Conservation (phyloP, 2,113 vertebrate genomes). For the Oreochromis spilurus region DNA sequence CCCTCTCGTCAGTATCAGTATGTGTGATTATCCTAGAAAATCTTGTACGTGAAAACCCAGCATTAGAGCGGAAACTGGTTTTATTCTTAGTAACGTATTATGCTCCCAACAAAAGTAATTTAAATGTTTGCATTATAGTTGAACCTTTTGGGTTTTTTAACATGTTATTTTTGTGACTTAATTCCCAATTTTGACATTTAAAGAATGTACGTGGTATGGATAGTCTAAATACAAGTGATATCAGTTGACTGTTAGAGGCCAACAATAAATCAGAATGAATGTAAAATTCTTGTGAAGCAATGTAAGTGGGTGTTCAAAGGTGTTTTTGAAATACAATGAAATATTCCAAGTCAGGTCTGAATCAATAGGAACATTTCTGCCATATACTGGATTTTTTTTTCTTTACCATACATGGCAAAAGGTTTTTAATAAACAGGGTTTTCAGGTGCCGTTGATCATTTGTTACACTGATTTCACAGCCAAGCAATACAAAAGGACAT, state of each 20-base stretch:
- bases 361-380: not conserved
- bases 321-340: not conserved
- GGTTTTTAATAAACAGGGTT: not conserved
- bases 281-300: not conserved
- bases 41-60: not conserved
- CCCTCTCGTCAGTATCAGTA: slow-evolving; percentile 38
- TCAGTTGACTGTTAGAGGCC: not conserved
- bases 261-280: not conserved
- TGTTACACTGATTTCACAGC: slow-evolving; percentile 4
- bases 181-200: not conserved
- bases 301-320: not conserved
- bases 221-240: not conserved
- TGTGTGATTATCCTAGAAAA: slow-evolving; percentile 10
- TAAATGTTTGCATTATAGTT: not conserved
- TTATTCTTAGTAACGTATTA: not conserved
- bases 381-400: not conserved
- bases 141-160: not conserved
- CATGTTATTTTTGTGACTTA: not conserved
- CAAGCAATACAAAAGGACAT: slow-evolving; percentile 20
- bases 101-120: not conserved
- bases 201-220: not conserved
- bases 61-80: not conserved
- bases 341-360: not conserved
- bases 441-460: slow-evolving; percentile 8
- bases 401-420: not conserved